These are phyloP conservation scores for Halcyon senegalensis DNA, from an alignment of 2,113 vertebrate genomes.

Conservation along the genomic window DNA sequence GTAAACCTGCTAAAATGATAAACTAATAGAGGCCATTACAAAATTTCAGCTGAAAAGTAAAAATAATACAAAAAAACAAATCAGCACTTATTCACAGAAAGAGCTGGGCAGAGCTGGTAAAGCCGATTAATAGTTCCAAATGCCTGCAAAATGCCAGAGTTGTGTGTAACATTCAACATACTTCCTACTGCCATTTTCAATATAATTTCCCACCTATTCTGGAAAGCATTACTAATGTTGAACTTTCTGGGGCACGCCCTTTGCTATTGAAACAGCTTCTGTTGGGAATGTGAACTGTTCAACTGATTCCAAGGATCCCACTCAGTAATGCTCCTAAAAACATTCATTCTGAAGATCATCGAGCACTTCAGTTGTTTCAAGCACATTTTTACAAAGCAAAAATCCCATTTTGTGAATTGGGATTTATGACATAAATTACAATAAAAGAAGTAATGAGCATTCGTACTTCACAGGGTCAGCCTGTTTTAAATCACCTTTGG, in stretches of 20 bases:
- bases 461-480: accelerated
- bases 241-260: slow-evolving; percentile 10
- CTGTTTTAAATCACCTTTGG: neutral
- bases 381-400: neutral
- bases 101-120: neutral
- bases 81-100: neutral
- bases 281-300: neutral
- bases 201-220: neutral
- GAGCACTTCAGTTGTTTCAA: neutral
- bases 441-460: neutral
- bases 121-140: neutral
- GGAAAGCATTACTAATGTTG: slow-evolving; percentile 25
- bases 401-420: neutral
- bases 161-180: neutral
- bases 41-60: neutral
- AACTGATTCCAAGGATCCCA: neutral
- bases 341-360: neutral
- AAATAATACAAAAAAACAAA: neutral
- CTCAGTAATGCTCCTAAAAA: neutral
- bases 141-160: neutral
- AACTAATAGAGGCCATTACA: neutral
- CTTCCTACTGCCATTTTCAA: neutral
- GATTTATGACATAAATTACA: neutral
- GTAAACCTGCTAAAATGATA: slow-evolving; percentile 7
- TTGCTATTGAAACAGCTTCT: neutral